Evolutionary conservation across 2,797 vertebrate species (phyloP).

Genomic region (Ciconia nigra): DNA sequence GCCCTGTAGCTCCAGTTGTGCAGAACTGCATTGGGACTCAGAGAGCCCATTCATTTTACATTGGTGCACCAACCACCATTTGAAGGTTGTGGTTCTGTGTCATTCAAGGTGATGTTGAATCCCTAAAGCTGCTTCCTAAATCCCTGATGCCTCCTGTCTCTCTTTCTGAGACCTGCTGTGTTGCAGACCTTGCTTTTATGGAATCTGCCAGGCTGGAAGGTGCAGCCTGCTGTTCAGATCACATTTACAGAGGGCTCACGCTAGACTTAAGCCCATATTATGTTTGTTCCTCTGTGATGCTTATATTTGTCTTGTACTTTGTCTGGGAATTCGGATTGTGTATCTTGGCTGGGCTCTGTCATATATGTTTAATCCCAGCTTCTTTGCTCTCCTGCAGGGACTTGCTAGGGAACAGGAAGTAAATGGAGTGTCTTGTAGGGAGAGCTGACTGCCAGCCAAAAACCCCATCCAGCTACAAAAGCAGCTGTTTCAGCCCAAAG

Average conservation of each 20-base stretch:
- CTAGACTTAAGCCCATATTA: background rate
- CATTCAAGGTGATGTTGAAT: background rate
- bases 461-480: conserved; percentile 24
- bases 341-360: conserved; percentile 31
- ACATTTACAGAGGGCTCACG: background rate
- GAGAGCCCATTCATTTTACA: background rate
- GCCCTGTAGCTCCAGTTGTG: background rate
- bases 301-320: conserved; percentile 34
- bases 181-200: background rate
- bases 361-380: conserved; percentile 26
- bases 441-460: conserved; percentile 15
- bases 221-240: background rate
- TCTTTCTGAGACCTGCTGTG: background rate
- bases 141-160: background rate
- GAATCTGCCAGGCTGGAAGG: background rate
- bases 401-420: conserved; percentile 38
- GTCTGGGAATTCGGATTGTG: conserved; percentile 40
- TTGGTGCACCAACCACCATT: fast-evolving
- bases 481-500: conserved; percentile 29
- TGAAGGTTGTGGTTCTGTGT: background rate
- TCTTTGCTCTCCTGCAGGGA: conserved; percentile 13
- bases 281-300: conserved; percentile 19
- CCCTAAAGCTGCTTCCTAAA: background rate
- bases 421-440: background rate
- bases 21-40: background rate